A percentile compares a stretch with the other conserved stretches of the same genome.
Evolutionary conservation across 1,140 invertebrate species (phyloP).

Genomic region (Bombus confusus): DNA sequence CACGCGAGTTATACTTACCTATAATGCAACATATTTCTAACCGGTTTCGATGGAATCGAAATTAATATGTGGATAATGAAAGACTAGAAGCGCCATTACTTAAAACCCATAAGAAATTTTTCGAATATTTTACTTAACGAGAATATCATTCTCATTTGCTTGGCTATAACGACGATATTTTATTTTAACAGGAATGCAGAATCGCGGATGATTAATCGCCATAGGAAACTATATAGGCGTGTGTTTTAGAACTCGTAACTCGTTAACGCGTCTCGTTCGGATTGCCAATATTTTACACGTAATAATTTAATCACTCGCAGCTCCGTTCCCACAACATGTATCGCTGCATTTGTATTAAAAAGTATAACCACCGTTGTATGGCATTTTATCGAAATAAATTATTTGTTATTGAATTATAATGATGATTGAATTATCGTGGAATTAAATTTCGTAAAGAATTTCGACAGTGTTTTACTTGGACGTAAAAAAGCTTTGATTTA

Average conservation of each 20-base stretch:
- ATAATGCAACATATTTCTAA: slow-evolving; percentile 1
- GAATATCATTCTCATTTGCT: neutral
- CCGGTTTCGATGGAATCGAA: slow-evolving; percentile 31
- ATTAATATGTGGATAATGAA: slow-evolving; percentile 3
- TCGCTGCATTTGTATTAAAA: no score
- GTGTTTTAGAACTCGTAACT: neutral
- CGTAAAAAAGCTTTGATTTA: neutral
- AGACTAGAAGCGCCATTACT: neutral
- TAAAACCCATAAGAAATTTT: neutral
- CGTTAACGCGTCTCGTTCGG: neutral
- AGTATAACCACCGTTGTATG: no score
- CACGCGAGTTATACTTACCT: neutral
- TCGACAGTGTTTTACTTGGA: neutral
- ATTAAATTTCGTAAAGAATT: neutral
- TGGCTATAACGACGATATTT: neutral
- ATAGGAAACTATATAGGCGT: neutral
- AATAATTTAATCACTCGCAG: neutral
- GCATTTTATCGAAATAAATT: neutral
- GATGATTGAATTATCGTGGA: neutral
- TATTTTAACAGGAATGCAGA: neutral
- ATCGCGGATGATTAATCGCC: neutral
- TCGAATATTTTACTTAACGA: neutral
- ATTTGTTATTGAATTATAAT: neutral
- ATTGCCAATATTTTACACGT: neutral
- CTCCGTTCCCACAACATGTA: fast-evolving